phyloP scores from a whole-genome alignment of 2,113 vertebrate species.

The Entomyzon cyanotis region DNA sequence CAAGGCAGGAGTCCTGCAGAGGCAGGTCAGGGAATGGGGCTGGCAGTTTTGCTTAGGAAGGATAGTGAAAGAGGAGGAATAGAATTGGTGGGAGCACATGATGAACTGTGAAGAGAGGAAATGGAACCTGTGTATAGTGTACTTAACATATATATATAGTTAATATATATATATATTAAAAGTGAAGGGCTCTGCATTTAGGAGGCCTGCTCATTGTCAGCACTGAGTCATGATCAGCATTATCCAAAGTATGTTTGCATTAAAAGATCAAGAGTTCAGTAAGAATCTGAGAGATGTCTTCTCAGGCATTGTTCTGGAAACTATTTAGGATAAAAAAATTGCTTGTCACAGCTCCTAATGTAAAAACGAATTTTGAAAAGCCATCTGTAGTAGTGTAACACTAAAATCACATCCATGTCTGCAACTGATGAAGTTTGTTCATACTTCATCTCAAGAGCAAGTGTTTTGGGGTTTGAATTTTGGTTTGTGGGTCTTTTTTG shows the following conservation, averaged over 20 bases:
- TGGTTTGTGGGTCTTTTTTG: background rate
- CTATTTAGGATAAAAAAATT: background rate
- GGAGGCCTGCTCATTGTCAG: background rate
- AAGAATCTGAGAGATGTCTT: background rate
- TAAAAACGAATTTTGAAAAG: background rate
- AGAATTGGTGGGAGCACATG: background rate
- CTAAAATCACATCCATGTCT: background rate
- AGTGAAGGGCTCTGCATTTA: background rate
- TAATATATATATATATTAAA: background rate
- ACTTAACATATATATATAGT: background rate
- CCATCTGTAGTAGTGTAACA: background rate
- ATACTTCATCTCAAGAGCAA: background rate
- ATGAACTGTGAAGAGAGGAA: background rate
- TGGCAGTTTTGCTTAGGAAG: background rate
- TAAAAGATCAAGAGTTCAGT: background rate
- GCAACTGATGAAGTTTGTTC: background rate
- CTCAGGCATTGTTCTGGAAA: background rate
- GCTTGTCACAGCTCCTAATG: background rate
- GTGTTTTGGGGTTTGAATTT: background rate
- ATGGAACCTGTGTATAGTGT: background rate
- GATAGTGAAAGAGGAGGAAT: background rate
- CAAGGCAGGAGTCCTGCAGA: accelerated
- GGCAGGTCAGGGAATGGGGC: background rate
- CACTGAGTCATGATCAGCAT: background rate
- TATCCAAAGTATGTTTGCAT: background rate